Percentiles rank a stretch among this genome's conserved stretches.
phyloP scores from a whole-genome alignment of 2,888 invertebrate genomes.

The Nomada fabriciana region DNA sequence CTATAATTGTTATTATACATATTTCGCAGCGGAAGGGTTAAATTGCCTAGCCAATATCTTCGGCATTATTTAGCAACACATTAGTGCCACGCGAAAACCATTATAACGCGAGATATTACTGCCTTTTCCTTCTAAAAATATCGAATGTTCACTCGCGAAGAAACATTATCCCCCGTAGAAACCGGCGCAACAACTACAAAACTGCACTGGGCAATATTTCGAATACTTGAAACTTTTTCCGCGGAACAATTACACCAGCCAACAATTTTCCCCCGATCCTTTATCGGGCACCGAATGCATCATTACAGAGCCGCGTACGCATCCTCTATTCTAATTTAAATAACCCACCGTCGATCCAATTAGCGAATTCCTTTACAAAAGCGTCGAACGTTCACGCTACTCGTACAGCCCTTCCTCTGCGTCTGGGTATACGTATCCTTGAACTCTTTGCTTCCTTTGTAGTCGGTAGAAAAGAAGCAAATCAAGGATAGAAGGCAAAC shows the following conservation, averaged over 20 bases:
- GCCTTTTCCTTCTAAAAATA: too few relatives aligned
- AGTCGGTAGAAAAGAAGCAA: slow-evolving; percentile 7
- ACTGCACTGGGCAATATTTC: too few relatives aligned
- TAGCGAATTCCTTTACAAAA: slow-evolving; percentile 31
- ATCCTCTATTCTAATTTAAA: slow-evolving; percentile 21
- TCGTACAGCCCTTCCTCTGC: neutral
- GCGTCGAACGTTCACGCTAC: neutral
- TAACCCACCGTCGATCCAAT: slow-evolving; percentile 28
- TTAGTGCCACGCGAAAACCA: too few relatives aligned
- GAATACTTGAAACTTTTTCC: neutral
- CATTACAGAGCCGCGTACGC: slow-evolving; percentile 11
- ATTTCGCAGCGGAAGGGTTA: too few relatives aligned
- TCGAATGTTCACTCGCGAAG: too few relatives aligned
- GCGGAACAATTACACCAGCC: neutral
- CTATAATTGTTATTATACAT: too few relatives aligned
- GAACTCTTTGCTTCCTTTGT: slow-evolving; percentile 28
- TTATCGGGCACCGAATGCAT: slow-evolving; percentile 10
- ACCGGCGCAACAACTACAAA: too few relatives aligned
- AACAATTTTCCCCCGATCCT: slow-evolving; percentile 3
- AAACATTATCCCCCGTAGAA: too few relatives aligned
- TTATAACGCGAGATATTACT: too few relatives aligned
- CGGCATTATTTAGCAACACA: too few relatives aligned
- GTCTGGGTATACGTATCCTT: neutral
- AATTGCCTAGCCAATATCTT: too few relatives aligned
- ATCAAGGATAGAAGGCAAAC: neutral